Conservation (phyloP, 2,797 vertebrate species). For the Brachyalestes nurse region DNA sequence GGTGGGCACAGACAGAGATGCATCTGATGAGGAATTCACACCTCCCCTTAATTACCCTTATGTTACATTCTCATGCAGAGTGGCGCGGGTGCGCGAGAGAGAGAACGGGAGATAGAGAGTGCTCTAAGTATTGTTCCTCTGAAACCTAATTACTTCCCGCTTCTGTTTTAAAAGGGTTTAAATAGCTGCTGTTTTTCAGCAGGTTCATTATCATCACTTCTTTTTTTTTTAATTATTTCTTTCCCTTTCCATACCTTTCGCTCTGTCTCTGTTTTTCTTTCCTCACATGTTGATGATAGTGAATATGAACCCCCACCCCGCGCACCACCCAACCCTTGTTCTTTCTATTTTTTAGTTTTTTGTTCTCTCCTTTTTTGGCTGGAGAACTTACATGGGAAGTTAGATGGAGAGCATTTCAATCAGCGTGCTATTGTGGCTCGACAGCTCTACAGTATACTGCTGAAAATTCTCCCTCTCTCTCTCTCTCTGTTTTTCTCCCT, state of each 20-base stretch:
- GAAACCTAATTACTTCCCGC: conserved; percentile 76
- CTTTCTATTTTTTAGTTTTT: conserved; percentile 11
- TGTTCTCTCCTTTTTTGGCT: not conserved
- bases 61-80: conserved; percentile 64
- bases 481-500: conserved; percentile 10
- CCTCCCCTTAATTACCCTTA: conserved; percentile 71
- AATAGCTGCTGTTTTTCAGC: conserved; percentile 63
- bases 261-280: not conserved
- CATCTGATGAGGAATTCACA: conserved; percentile 77
- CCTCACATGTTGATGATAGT: conserved; percentile 39
- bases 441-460: conserved; percentile 52
- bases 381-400: conserved; percentile 55
- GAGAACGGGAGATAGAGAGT: conserved; percentile 60
- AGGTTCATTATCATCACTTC: conserved; percentile 66
- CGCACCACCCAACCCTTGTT: not conserved
- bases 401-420: conserved; percentile 69
- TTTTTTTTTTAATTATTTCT: not conserved
- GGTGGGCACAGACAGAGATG: conserved; percentile 70
- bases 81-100: conserved; percentile 57
- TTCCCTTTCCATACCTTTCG: not conserved
- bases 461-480: conserved; percentile 14
- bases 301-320: conserved; percentile 39
- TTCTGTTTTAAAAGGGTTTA: conserved; percentile 72
- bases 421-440: conserved; percentile 71
- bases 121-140: conserved; percentile 71